A percentile compares a stretch with the other conserved stretches of the same genome.
Evolutionary conservation across 2,113 vertebrate genomes (phyloP).

Genomic region (Orycteropus afer): DNA sequence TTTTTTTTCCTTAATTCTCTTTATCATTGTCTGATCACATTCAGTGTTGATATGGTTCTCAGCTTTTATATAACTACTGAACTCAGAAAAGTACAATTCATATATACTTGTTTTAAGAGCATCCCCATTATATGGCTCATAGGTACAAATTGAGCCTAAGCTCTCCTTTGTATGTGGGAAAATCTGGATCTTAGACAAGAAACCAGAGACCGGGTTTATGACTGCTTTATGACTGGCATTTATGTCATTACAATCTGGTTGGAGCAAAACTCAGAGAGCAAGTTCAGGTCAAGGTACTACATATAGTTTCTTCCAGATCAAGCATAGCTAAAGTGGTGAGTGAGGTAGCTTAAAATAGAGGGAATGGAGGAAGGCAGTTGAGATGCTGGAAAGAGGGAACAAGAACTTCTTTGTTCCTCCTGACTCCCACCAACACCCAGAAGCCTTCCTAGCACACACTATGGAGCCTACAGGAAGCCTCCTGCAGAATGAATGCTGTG

Average conservation of each 20-base stretch:
- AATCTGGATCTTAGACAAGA: neutral
- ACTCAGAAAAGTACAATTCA: neutral
- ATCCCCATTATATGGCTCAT: neutral
- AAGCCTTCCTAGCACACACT: neutral
- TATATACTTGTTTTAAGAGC: neutral
- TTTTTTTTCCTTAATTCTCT: neutral
- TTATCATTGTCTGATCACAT: neutral
- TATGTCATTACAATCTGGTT: neutral
- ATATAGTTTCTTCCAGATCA: neutral
- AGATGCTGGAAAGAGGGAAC: neutral
- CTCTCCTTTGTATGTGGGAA: neutral
- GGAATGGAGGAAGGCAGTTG: neutral
- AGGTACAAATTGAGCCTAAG: neutral
- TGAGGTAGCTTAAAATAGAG: neutral
- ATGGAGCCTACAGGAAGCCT: neutral
- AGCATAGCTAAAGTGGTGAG: neutral
- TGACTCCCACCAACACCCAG: neutral
- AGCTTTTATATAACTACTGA: neutral
- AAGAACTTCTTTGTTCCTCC: neutral
- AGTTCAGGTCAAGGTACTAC: neutral
- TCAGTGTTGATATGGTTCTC: neutral
- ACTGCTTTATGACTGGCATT: no score
- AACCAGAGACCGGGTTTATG: neutral
- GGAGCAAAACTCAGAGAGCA: neutral
- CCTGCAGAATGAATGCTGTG: neutral